These are phyloP conservation scores for Peromyscus californicus DNA, from an alignment of 2,113 vertebrate genomes.

Conservation along the genomic window DNA sequence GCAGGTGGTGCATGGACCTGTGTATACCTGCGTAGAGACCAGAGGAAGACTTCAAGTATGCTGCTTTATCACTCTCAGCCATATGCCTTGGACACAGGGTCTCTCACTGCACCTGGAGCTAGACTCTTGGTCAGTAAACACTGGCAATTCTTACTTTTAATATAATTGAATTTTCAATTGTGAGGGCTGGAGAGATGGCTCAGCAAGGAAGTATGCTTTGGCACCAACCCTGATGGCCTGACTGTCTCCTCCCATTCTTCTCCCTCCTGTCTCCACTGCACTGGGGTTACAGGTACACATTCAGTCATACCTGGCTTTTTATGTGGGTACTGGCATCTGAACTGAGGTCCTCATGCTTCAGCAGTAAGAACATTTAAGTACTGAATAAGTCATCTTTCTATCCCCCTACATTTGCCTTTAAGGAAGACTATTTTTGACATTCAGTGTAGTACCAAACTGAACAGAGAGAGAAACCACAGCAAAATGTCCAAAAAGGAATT, in stretches of 20 bases:
- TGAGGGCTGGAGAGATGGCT: background rate
- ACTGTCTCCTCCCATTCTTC: background rate
- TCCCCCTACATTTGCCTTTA: background rate
- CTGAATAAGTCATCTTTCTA: background rate
- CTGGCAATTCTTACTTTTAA: background rate
- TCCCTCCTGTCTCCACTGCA: no score
- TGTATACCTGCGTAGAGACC: background rate
- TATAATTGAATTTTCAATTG: background rate
- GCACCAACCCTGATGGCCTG: no score
- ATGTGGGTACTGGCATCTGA: background rate
- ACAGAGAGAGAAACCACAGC: conserved; percentile 1
- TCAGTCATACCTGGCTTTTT: background rate
- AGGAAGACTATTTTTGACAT: background rate
- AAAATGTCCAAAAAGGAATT: background rate
- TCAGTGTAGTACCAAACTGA: background rate
- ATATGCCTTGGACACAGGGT: no score
- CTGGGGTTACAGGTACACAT: no score
- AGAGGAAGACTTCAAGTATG: background rate
- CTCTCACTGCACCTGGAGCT: background rate
- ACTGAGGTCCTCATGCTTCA: background rate
- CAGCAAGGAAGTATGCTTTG: background rate
- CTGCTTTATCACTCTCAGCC: no score
- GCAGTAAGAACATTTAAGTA: background rate
- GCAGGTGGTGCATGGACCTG: background rate
- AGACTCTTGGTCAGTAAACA: background rate